Evolutionary conservation across 2,797 vertebrate species (phyloP).

Genomic region (Halcyon smyrnensis): DNA sequence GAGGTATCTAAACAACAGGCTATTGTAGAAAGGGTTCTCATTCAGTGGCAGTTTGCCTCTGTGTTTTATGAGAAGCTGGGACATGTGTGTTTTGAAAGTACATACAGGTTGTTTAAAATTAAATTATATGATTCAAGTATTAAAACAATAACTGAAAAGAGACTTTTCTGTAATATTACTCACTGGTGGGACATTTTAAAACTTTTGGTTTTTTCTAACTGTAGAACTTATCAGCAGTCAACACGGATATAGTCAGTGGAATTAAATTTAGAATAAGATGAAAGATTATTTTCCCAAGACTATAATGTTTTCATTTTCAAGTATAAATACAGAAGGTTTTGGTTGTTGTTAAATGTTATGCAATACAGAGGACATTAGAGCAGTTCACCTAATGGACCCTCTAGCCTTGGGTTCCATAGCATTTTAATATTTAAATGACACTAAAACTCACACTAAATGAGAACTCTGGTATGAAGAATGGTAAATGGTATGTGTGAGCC

Average conservation of each 20-base stretch:
- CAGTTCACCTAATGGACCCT: neutral
- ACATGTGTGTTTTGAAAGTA: neutral
- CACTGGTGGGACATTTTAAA: neutral
- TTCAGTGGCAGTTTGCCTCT: neutral
- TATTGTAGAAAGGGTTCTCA: neutral
- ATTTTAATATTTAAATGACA: constrained; percentile 21
- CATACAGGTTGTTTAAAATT: neutral
- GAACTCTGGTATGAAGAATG: neutral
- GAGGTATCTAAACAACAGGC: neutral
- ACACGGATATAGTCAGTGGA: neutral
- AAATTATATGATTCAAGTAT: neutral
- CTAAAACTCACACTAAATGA: constrained; percentile 1
- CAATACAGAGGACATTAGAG: neutral
- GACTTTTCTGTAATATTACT: neutral
- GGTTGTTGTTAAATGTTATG: neutral
- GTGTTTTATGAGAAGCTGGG: neutral
- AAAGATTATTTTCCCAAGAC: neutral
- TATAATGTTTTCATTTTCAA: neutral
- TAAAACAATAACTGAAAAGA: neutral
- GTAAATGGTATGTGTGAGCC: constrained; percentile 23
- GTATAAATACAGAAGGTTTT: neutral
- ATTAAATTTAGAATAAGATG: neutral
- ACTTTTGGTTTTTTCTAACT: neutral
- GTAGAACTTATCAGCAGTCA: neutral
- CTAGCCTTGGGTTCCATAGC: neutral